Percentiles rank a stretch among this genome's conserved stretches.
Evolutionary conservation across 2,888 invertebrate species (phyloP).

Genomic region (Phengaris arion): DNA sequence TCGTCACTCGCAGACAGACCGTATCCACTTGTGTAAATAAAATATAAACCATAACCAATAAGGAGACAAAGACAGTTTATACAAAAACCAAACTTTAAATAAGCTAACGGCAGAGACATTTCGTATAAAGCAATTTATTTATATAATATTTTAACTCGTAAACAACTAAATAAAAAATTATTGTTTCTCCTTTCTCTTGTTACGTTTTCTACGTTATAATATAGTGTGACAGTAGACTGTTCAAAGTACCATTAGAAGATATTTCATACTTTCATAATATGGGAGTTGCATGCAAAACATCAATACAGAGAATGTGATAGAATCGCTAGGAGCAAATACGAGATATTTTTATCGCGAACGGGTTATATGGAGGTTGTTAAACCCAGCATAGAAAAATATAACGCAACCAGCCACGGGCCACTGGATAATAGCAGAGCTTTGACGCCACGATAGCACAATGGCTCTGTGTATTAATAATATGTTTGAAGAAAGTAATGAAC

Average conservation of each 20-base stretch:
- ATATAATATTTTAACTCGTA: not conserved
- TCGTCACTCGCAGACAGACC: not conserved
- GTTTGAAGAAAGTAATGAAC: too few relatives aligned
- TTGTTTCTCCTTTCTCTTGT: not conserved
- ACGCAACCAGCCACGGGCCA: not conserved
- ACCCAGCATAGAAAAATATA: slow-evolving; percentile 21
- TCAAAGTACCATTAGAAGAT: not conserved
- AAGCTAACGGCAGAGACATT: too few relatives aligned
- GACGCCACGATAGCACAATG: not conserved
- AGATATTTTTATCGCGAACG: slow-evolving; percentile 25
- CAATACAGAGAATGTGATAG: slow-evolving; percentile 3
- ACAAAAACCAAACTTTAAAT: too few relatives aligned
- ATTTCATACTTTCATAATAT: not conserved
- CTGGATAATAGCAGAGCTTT: not conserved
- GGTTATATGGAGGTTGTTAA: slow-evolving; percentile 12
- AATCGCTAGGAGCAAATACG: slow-evolving; percentile 19
- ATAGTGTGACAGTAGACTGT: not conserved
- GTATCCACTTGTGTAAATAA: not conserved
- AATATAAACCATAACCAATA: not conserved
- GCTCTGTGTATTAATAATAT: too few relatives aligned
- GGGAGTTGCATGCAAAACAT: slow-evolving; percentile 9
- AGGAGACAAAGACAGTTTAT: not conserved
- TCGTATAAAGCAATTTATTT: too few relatives aligned
- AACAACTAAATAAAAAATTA: not conserved
- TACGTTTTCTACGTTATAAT: not conserved